phyloP scores from a whole-genome alignment of 1,140 invertebrate genomes.

The Zaprionus nigranus region DNA sequence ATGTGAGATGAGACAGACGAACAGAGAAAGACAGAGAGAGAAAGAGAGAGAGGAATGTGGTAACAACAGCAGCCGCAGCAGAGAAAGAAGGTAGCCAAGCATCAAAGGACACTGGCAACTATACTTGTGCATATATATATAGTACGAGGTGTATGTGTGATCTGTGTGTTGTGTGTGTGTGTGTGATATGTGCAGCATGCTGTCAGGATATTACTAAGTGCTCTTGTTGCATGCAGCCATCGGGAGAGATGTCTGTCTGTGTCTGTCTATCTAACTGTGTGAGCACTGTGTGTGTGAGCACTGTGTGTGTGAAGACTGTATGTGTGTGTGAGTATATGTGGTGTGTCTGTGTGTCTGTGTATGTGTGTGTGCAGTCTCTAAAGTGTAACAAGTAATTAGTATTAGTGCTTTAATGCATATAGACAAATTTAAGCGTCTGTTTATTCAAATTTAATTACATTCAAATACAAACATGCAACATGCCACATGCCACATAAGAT shows the following conservation, averaged over 20 bases:
- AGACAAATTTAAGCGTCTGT: slow-evolving; percentile 18
- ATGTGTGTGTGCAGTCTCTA: slow-evolving; percentile 9
- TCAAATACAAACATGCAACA: not conserved
- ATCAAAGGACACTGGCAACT: slow-evolving; percentile 74
- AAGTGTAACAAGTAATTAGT: slow-evolving; percentile 71
- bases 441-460: slow-evolving; percentile 9
- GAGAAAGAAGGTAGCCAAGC: slow-evolving; percentile 38
- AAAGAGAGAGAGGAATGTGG: slow-evolving; percentile 1
- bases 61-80: slow-evolving; percentile 14
- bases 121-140: slow-evolving; percentile 51
- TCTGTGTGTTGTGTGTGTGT: slow-evolving; percentile 23
- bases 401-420: slow-evolving; percentile 67
- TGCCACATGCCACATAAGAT: slow-evolving; percentile 4
- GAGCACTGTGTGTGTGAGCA: not conserved
- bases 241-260: slow-evolving; percentile 28
- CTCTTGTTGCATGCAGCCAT: slow-evolving; percentile 75
- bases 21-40: not conserved
- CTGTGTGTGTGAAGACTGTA: not conserved
- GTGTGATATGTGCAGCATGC: slow-evolving; percentile 45
- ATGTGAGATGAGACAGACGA: slow-evolving; percentile 23
- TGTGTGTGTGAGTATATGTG: slow-evolving; percentile 2
- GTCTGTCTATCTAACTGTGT: slow-evolving; percentile 1
- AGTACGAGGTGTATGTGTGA: slow-evolving; percentile 30
- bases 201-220: slow-evolving; percentile 76
- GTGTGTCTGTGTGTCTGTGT: not conserved